Base-by-base conservation (phyloP, 2,888 invertebrate genomes). In the Amiota communis region DNA sequence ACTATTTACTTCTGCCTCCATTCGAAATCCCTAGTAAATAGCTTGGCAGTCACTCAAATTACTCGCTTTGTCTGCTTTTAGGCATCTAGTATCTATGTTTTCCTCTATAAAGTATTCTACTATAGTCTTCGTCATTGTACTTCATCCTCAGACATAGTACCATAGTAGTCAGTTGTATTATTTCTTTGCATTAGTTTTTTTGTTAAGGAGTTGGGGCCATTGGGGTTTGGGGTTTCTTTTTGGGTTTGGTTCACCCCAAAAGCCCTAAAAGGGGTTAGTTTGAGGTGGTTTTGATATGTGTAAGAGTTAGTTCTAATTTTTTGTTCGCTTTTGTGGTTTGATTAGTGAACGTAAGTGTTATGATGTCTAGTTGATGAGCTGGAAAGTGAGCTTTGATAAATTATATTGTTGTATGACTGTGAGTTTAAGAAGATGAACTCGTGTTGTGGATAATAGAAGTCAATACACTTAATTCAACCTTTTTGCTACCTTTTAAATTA, bases 1-100 rank as follows among this genome's bases (percentile, higher is more conserved):
- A 36, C 1, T 36, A 59, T 20, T 6, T 36, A 36, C 1, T 36
- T 36, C 23, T n/a, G 12, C 46, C 12, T 46, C 10, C 23, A 53
- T n/a, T 23, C 23, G 63, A 23, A n/a, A 13, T 17, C 12, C 47
- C 23, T 23, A 51, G 20, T 23, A 20, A 47, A 46, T 68, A n/a
- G 67, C 23, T 68, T 68, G 67, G 53, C 67, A 68, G 67, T 68
- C 67, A 68, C 67, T 68, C 67, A 68, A 68, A 68, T 68, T 68
- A 68, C 63, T 63, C 46, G 59, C 20, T 59, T 59, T 59, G 59
- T 59, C 59, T 59, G 59, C 59, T 59, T 17, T 59, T 20, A 17
- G 59, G 59, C 59, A 20, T 59, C 17, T 11, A 23, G 23, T 23
- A 36, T 36, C 36, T 36, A 36, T 36, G 36, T 36, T 36, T 36